Base-by-base conservation (phyloP, 2,113 vertebrate species). In the Notothenia coriiceps region DNA sequence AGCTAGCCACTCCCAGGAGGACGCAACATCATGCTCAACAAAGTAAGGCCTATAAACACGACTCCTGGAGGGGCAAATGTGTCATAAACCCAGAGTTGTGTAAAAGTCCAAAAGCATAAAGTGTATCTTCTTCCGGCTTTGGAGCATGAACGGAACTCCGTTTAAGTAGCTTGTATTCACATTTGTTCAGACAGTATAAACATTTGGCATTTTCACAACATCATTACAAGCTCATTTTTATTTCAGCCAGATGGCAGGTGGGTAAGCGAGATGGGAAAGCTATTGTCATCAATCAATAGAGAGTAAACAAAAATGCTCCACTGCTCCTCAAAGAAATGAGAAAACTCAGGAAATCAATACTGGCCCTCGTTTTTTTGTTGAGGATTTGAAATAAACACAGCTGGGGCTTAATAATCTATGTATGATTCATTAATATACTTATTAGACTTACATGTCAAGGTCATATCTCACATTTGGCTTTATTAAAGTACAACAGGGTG, bases 241-340 rank as follows among this genome's bases (percentile, higher is more conserved):
- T 59, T 74, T 70, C 76, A 82, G 76, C 63, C 79, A 70, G 72
- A 78, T 84, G 85, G 74, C 77, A 82, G 84, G 74, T 83, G 83
- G 68, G 72, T 78, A 50, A 79, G 61, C 79, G 82, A 22, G 73
- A 82, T 78, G 66, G 74, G 55, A 76, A 87, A 80, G 70, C 76
- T 89, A 79, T 88, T 83, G 75, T 79, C 74, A 86, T 87, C 76
- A 83, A 84, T 88, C 87, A 88, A 85, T 80, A 68, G 49, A 74
- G 71, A 87, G 82, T 83, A 85, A 83, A 87, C 78, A 67, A 67
- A 81, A 86, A 82, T 67, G 69, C 79, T 82, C 67, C 57, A 61
- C 43, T 52, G 70, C 74, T 77, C 47, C 57, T 52, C 71, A 71
- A 60, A 83, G 63, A 83, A 85, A 89, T 81, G 73, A 87, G 76